Percentiles rank a stretch among this genome's conserved stretches.
Conservation (phyloP, 2,797 vertebrate species). For the Tragelaphus eurycerus region DNA sequence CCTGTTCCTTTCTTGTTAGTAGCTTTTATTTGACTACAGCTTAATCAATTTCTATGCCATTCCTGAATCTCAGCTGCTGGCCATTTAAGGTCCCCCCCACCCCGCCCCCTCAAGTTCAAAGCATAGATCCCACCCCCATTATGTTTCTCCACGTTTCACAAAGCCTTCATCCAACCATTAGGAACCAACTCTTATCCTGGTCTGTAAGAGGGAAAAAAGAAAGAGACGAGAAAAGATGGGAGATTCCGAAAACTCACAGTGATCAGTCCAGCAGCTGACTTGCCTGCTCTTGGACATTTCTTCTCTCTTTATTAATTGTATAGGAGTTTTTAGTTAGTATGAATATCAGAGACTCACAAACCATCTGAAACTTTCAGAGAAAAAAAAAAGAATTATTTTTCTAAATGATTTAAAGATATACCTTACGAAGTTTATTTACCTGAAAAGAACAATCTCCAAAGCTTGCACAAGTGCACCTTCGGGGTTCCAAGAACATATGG, state of each 20-base stretch:
- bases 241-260: neutral
- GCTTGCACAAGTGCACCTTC: neutral
- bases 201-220: neutral
- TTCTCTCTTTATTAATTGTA: neutral
- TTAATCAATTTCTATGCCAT: neutral
- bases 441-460: neutral
- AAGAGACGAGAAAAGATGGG: too few relatives aligned
- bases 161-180: neutral
- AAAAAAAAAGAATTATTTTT: neutral
- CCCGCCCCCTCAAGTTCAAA: neutral
- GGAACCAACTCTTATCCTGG: neutral
- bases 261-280: neutral
- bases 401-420: neutral
- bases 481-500: neutral
- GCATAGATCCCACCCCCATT: neutral
- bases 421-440: neutral
- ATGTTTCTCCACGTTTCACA: neutral
- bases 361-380: neutral
- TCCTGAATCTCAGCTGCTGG: neutral
- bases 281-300: neutral
- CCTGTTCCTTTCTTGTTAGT: neutral
- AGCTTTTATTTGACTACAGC: neutral
- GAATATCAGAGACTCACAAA: neutral
- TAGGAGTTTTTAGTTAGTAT: neutral
- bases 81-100: neutral